Base-by-base conservation (phyloP, 2,888 invertebrate genomes). In the Stramonita haemastoma region DNA sequence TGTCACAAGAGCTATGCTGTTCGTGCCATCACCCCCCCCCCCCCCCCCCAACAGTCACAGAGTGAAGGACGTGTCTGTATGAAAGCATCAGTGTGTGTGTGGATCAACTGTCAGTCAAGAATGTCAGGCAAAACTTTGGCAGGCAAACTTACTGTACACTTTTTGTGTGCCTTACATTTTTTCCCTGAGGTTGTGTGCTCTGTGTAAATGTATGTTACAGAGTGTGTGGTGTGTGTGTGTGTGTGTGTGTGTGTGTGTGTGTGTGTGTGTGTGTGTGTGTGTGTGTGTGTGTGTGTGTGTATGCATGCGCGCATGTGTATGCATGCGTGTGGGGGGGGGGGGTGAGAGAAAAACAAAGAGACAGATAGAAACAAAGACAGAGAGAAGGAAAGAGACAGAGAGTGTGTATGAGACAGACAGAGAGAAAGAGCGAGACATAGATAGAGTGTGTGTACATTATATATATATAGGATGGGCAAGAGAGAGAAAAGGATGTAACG, bases 301-400 rank as follows among this genome's bases (percentile, higher is more conserved):
- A 13, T 26, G 32, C 17, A 15, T 46, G 6, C 34, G 17, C 5
- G 17, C 26, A 66, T 66, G 4, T 66, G 66, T 66, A 13, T 26
- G 32, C 17, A 15, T 46, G 6, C 34, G 17, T 11, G 17, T 13
- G 13, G 11, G 60, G 77, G 36, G 77, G 26, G 77, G 46, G 73
- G 29, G 81, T 29, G 34, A 70, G 70, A 89, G 26, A 66, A 56
- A 89, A n/a, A 89, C 46, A 85, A 29, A 46, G 70, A 89, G 73
- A 85, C 34, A 89, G 66, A 85, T 15, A 66, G 66, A 66, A 4
- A 66, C 13, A 66, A 6, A 22, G 66, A 66, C 17, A 66, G 66
- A 66, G 1, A 66, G 66, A 60, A 60, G 19, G 60, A 60, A 60
- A 60, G 60, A 60, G 19, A 60, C 60, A 15, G 19, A 60, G n/a